These are phyloP conservation scores for Neotoma lepida DNA, from an alignment of 2,113 vertebrate species.

Conservation along the genomic window DNA sequence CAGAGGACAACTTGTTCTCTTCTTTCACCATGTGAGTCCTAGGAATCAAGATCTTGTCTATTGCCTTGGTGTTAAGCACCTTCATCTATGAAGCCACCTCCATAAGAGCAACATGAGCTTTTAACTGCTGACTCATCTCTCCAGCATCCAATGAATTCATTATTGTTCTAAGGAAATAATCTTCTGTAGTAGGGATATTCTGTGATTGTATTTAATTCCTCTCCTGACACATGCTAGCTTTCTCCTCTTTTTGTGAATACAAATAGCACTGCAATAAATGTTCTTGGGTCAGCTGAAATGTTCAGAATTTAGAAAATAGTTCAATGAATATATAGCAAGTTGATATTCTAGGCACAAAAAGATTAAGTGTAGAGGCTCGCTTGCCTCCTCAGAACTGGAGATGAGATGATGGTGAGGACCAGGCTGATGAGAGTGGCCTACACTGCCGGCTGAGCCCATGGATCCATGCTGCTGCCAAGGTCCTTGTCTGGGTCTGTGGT, in stretches of 20 bases:
- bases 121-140: not conserved
- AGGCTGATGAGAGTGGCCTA: too few species aligned
- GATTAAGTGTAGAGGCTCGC: not conserved
- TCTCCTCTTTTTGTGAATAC: not conserved
- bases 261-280: not conserved
- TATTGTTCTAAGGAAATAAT: not conserved
- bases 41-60: not conserved
- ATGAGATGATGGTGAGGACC: too few species aligned
- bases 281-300: not conserved
- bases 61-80: not conserved
- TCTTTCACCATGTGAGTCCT: not conserved
- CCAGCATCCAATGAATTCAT: not conserved
- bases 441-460: too few species aligned
- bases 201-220: not conserved
- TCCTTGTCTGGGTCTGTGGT: too few species aligned
- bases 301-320: not conserved
- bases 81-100: not conserved
- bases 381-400: too few species aligned
- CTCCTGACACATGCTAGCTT: not conserved
- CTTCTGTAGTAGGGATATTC: not conserved
- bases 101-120: not conserved
- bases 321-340: not conserved
- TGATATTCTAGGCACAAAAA: not conserved
- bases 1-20: not conserved
- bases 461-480: too few species aligned